Conservation (phyloP, 2,113 vertebrate species). For the Chrysemys picta region DNA sequence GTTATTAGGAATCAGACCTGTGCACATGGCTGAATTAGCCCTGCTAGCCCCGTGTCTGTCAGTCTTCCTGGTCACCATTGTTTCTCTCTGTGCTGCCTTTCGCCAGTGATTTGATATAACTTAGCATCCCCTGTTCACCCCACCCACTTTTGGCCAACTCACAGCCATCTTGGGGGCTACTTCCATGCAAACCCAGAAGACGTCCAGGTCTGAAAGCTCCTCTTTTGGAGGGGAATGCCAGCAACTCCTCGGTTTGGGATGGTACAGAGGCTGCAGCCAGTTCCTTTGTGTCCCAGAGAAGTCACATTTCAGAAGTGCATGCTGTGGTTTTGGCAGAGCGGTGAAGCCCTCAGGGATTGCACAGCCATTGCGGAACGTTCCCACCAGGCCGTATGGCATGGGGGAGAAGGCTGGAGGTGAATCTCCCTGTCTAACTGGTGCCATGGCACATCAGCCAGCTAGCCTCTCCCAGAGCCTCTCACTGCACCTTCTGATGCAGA, state of each 20-base stretch:
- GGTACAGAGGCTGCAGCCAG: too few relatives aligned
- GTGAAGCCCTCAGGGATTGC: not conserved
- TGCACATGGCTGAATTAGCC: not conserved
- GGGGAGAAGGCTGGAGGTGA: not conserved
- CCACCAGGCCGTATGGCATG: too few relatives aligned
- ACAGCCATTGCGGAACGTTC: too few relatives aligned
- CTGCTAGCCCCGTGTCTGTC: too few relatives aligned
- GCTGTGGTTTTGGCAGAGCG: not conserved
- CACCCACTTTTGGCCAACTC: not conserved
- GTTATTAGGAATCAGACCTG: not conserved
- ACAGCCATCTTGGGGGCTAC: not conserved
- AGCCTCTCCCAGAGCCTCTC: too few relatives aligned
- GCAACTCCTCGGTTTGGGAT: too few relatives aligned
- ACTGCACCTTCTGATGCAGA: too few relatives aligned
- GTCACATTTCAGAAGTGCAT: too few relatives aligned
- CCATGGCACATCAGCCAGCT: too few relatives aligned
- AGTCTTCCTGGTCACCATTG: not conserved
- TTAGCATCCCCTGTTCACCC: not conserved
- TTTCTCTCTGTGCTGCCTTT: too few relatives aligned
- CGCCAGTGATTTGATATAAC: not conserved
- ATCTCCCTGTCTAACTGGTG: not conserved
- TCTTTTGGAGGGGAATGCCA: not conserved
- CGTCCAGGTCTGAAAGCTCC: not conserved
- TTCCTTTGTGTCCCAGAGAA: not conserved
- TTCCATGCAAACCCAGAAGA: too few relatives aligned